Evolutionary conservation across 2,113 vertebrate genomes (phyloP).

Genomic region (Neogobius melanostomus): DNA sequence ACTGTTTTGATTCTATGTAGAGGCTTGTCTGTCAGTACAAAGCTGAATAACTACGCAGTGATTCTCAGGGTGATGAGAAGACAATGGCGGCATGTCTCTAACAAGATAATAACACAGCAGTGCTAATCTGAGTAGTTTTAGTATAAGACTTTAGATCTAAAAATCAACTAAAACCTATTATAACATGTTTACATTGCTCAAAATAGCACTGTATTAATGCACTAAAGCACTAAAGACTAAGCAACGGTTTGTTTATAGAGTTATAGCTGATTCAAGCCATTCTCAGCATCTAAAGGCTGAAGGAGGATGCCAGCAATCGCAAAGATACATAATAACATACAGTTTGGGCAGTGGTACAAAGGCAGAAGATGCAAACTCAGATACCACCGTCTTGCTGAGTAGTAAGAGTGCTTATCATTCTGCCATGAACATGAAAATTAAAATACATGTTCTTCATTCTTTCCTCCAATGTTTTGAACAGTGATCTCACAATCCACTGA

Average conservation of each 20-base stretch:
- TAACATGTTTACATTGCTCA: not conserved
- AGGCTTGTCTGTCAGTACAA: slow-evolving; percentile 5
- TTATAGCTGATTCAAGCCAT: not conserved
- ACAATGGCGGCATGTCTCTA: not conserved
- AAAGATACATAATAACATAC: no score
- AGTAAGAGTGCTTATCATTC: no score
- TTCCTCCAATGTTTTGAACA: not conserved
- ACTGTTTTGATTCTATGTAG: slow-evolving; percentile 2
- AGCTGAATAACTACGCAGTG: not conserved
- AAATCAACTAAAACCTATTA: not conserved
- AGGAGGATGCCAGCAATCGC: no score
- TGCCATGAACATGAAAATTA: no score
- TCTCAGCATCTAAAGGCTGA: not conserved
- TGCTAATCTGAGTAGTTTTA: not conserved
- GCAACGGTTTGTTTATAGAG: not conserved
- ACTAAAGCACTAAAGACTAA: no score
- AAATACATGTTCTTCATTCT: no score
- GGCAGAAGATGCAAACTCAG: no score
- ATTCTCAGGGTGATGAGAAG: not conserved
- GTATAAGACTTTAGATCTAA: not conserved
- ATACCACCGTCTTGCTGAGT: no score
- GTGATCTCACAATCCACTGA: slow-evolving; percentile 23
- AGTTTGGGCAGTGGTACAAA: no score
- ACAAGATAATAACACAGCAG: not conserved
- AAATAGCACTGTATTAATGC: no score